Evolutionary conservation across 1,140 invertebrate genomes (phyloP).

Genomic region (Colletes gigas): DNA sequence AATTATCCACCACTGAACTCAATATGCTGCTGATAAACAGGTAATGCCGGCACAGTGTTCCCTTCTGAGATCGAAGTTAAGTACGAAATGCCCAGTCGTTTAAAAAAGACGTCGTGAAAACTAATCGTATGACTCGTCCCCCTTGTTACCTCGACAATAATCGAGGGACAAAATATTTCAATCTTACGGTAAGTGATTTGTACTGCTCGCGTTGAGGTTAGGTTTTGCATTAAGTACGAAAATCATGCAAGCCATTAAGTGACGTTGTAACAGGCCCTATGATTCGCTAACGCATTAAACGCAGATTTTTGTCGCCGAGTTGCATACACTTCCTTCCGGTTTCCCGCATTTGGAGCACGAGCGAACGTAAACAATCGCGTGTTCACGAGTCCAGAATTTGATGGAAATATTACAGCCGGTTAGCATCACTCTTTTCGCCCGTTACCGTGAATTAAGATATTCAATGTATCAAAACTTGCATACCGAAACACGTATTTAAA

Average conservation of each 20-base stretch:
- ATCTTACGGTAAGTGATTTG: constrained; percentile 6
- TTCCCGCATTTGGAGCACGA: constrained; percentile 2
- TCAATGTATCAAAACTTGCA: neutral
- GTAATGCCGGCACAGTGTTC: constrained; percentile 23
- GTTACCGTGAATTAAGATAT: neutral
- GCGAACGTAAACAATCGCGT: neutral
- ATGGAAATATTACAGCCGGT: neutral
- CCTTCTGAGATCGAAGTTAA: constrained; percentile 18
- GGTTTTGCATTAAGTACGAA: constrained; percentile 43
- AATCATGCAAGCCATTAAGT: constrained; percentile 14
- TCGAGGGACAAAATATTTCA: neutral
- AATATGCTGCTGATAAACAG: constrained; percentile 15
- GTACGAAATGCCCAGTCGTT: constrained; percentile 6
- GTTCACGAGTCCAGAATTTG: neutral
- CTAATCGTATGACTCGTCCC: neutral
- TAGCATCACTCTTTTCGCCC: neutral
- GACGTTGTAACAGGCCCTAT: constrained; percentile 5
- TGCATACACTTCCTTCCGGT: constrained; percentile 13
- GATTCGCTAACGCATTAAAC: neutral
- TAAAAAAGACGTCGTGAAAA: neutral
- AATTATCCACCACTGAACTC: constrained; percentile 31
- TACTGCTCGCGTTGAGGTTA: constrained; percentile 33
- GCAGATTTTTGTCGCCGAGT: neutral
- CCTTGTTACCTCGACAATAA: neutral
- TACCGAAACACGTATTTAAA: neutral